Evolutionary conservation across 2,888 invertebrate genomes (phyloP), one percentile per base, ranked within the genome.

Genomic region (Dolomedes plantarius): DNA sequence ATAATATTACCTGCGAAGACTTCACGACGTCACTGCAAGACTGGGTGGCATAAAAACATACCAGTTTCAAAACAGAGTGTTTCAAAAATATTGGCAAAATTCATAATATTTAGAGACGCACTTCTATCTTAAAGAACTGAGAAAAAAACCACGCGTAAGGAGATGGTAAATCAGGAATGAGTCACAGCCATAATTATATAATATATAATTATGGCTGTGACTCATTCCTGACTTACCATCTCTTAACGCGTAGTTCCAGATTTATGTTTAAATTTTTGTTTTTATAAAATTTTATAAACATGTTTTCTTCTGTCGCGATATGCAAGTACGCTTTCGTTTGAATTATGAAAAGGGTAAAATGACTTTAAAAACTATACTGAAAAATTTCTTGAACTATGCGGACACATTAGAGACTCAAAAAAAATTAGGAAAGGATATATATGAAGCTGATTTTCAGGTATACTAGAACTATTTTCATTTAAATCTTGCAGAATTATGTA

Each of bases 371-470:
- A 91, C 91, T 85, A 91, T 92, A 86, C 90, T 92, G 74, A 90
- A 91, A 89, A 92, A 92, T 90, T 92, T 92, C 89, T 90, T 92
- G 36, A 92, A 92, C 89, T 91, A 92, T 89, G 92, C 92, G 85
- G 92, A 92, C 88, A 91, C 91, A 87, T 90, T 92, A 88, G 92
- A 92, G 89, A 89, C 90, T 27, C 90, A 91, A 69, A 90, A 90
- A 83, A 90, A 89, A 77, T 90, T 90, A 72, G 91, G 91, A 39
- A 90, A 91, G 86, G 91, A 91, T 88, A 90, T 90, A 62, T 92
- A 92, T 89, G 92, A 92, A 83, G 90, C 91, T 76, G 92, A 92
- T 90, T 92, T 92, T 89, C 92, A 92, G 90, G 92, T 92, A 90
- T 19, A n/a, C n/a, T n/a, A n/a, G n/a, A n/a, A n/a, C n/a, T n/a